Conservation (phyloP, 2,888 invertebrate genomes). For the Apoda limacodes region DNA sequence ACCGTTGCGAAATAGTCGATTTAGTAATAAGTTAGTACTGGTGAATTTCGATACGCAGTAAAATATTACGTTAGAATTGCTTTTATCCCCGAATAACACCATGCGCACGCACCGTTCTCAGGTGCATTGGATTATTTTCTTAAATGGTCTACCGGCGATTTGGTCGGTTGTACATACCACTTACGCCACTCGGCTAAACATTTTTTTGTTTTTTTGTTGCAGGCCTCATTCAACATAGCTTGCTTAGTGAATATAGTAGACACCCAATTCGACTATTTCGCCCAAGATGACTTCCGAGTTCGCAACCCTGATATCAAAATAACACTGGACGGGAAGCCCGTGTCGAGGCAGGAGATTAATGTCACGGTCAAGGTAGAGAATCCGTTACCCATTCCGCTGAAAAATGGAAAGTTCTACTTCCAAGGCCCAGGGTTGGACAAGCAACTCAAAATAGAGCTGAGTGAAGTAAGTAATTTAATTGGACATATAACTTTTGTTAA, state of each 20-base stretch:
- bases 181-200: no score
- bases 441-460: conserved; percentile 76
- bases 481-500: no score
- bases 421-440: conserved; percentile 86
- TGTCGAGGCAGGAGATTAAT: conserved; percentile 61
- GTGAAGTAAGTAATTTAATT: conserved; percentile 65
- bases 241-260: conserved; percentile 84
- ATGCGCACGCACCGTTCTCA: no score
- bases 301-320: conserved; percentile 91
- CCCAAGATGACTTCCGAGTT: conserved; percentile 90
- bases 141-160: no score
- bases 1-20: no score
- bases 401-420: conserved; percentile 81
- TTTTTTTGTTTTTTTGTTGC: conserved; percentile 13
- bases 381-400: conserved; percentile 83
- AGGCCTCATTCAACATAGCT: conserved; percentile 85
- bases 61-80: no score
- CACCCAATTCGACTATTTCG: conserved; percentile 87
- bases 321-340: conserved; percentile 66
- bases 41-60: no score
- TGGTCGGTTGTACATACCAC: no score
- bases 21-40: no score
- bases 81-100: no score
- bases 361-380: conserved; percentile 80
- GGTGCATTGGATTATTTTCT: no score